Evolutionary conservation across 2,888 invertebrate species (phyloP).

Genomic region (Cartodere bifasciata): DNA sequence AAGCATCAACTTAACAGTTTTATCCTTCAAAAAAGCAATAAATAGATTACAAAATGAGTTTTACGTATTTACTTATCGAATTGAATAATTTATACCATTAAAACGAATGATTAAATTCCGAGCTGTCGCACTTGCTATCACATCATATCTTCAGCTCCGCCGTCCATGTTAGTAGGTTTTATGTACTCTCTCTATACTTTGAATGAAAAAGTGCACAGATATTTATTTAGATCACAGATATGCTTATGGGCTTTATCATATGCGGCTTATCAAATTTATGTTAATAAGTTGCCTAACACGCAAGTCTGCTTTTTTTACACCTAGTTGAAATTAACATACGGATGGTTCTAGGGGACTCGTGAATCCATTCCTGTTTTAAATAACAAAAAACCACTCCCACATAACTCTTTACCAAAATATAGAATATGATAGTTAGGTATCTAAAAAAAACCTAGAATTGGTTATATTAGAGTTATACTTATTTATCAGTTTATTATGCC

Average conservation of each 20-base stretch:
- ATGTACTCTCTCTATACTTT: conserved; percentile 15
- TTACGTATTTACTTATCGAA: conserved; percentile 33
- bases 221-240: conserved; percentile 30
- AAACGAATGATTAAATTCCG: conserved; percentile 32
- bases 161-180: conserved; percentile 27
- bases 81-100: conserved; percentile 35
- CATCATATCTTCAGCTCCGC: conserved; percentile 31
- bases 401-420: too few species aligned
- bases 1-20: too few species aligned
- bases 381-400: too few species aligned
- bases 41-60: conserved; percentile 32
- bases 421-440: too few species aligned
- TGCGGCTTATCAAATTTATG: conserved; percentile 32
- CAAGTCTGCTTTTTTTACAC: conserved; percentile 27
- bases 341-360: too few species aligned
- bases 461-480: too few species aligned
- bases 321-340: conserved; percentile 15
- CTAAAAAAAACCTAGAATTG: too few species aligned
- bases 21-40: conserved; percentile 17
- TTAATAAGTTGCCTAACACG: conserved; percentile 26
- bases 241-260: conserved; percentile 26
- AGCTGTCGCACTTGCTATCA: conserved; percentile 32
- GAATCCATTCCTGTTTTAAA: conserved; percentile 11
- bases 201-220: conserved; percentile 24
- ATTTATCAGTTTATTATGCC: too few species aligned